Percentiles rank a stretch among this genome's conserved stretches.
Conservation (phyloP, 2,888 invertebrate genomes). For the Dasysyrphus tricinctus region DNA sequence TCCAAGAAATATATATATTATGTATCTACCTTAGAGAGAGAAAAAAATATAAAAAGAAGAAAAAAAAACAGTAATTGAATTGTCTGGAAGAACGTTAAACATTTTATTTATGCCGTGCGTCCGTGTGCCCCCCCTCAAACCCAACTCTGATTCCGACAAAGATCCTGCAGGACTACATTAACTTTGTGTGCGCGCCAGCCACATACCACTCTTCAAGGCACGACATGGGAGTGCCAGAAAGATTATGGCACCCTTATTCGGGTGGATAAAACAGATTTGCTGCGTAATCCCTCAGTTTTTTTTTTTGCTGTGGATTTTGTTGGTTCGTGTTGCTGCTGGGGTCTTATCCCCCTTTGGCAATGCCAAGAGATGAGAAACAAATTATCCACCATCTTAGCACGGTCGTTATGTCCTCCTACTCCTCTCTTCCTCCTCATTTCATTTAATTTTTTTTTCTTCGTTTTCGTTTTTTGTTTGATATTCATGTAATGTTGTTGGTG, state of each 20-base stretch:
- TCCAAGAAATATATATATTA: background rate
- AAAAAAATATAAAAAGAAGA: background rate
- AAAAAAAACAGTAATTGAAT: slow-evolving; percentile 68
- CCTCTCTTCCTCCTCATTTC: background rate
- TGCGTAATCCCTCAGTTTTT: slow-evolving; percentile 74
- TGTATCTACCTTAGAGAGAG: background rate
- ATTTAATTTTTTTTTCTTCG: slow-evolving; percentile 40
- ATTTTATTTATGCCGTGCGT: slow-evolving; percentile 69
- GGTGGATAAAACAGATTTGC: slow-evolving; percentile 76
- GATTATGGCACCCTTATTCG: slow-evolving; percentile 75
- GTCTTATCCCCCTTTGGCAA: slow-evolving; percentile 55
- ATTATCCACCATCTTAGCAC: slow-evolving; percentile 75
- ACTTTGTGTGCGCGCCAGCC: slow-evolving; percentile 54
- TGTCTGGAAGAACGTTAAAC: slow-evolving; percentile 73
- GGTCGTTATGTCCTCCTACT: slow-evolving; percentile 56
- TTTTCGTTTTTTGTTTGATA: slow-evolving; percentile 44
- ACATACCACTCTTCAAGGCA: slow-evolving; percentile 33
- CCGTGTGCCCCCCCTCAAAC: background rate
- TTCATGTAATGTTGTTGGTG: slow-evolving; percentile 50
- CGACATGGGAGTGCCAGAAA: slow-evolving; percentile 63
- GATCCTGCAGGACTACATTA: slow-evolving; percentile 66
- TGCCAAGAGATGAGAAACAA: slow-evolving; percentile 69
- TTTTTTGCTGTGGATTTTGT: background rate
- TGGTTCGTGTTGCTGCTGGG: slow-evolving; percentile 18
- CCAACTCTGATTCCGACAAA: slow-evolving; percentile 18